Conservation (phyloP, 1,140 invertebrate genomes). For the Cotesia typhae region DNA sequence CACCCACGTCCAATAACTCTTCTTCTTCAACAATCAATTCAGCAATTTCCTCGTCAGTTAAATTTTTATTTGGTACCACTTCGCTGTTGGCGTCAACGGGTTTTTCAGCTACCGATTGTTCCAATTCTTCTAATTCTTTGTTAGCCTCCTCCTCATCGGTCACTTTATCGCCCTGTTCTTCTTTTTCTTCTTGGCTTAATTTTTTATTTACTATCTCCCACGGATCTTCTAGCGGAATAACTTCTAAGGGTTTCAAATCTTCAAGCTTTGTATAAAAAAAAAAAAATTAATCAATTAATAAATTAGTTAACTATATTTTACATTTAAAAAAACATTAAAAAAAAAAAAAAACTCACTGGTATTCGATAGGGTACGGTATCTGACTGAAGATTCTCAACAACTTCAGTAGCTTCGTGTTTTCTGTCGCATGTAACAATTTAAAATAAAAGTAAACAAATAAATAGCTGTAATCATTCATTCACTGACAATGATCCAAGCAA, state of each 20-base stretch:
- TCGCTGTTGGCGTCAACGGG: slow-evolving; percentile 57
- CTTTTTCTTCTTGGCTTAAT: slow-evolving; percentile 34
- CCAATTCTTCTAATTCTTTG: slow-evolving; percentile 30
- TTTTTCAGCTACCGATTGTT: slow-evolving; percentile 42
- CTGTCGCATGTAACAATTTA: slow-evolving; percentile 39
- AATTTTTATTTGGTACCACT: slow-evolving; percentile 56
- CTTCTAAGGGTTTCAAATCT: slow-evolving; percentile 47
- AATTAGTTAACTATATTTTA: neutral
- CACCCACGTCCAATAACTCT: slow-evolving; percentile 70
- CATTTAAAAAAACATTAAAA: slow-evolving; percentile 33
- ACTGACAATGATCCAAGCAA: slow-evolving; percentile 20
- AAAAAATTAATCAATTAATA: neutral
- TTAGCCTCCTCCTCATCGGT: slow-evolving; percentile 30
- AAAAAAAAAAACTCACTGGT: slow-evolving; percentile 52
- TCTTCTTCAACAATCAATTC: slow-evolving; percentile 74
- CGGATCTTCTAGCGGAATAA: slow-evolving; percentile 41
- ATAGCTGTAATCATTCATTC: neutral
- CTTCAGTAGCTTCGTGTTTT: slow-evolving; percentile 55
- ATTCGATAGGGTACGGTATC: slow-evolving; percentile 62
- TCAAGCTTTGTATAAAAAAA: slow-evolving; percentile 47
- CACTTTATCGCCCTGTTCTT: slow-evolving; percentile 36
- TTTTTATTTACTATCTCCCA: neutral
- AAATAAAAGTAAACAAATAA: slow-evolving; percentile 13
- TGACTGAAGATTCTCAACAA: slow-evolving; percentile 54
- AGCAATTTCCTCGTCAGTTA: slow-evolving; percentile 74